Percentiles rank a stretch among this genome's conserved stretches.
Evolutionary conservation across 2,888 invertebrate species (phyloP).

Genomic region (Drosophila setosimentum): DNA sequence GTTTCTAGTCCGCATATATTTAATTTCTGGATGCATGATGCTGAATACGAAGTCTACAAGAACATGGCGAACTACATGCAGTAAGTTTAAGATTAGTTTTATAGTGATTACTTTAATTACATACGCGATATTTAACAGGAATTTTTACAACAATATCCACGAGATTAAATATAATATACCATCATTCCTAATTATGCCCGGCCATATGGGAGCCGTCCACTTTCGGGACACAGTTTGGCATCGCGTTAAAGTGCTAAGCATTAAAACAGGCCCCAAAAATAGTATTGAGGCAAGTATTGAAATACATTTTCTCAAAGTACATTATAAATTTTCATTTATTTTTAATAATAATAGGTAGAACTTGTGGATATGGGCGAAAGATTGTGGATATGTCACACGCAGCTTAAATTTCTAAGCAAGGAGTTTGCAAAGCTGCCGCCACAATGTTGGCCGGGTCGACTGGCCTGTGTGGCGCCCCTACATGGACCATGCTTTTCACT

Average conservation of each 20-base stretch:
- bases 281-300: conserved; percentile 66
- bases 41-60: conserved; percentile 63
- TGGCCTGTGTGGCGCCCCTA: conserved; percentile 74
- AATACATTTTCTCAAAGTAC: too few species aligned
- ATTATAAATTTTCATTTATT: background rate
- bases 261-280: conserved; percentile 33
- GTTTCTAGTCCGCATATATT: conserved; percentile 80
- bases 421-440: conserved; percentile 73
- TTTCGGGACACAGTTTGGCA: conserved; percentile 71
- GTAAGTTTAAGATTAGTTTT: conserved; percentile 50
- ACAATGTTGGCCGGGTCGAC: conserved; percentile 73
- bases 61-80: conserved; percentile 74
- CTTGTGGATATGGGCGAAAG: conserved; percentile 81
- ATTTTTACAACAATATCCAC: conserved; percentile 54
- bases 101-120: background rate
- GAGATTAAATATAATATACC: conserved; percentile 62
- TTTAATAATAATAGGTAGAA: conserved; percentile 59
- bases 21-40: conserved; percentile 75
- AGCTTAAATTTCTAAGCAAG: conserved; percentile 73
- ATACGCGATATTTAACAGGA: conserved; percentile 38
- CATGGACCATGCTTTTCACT: conserved; percentile 68
- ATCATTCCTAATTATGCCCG: conserved; percentile 62
- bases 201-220: conserved; percentile 75
- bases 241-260: conserved; percentile 72
- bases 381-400: conserved; percentile 56